These are phyloP conservation scores for Strigamia maritima DNA, from an alignment of 2,888 invertebrate genomes.

Conservation along the genomic window DNA sequence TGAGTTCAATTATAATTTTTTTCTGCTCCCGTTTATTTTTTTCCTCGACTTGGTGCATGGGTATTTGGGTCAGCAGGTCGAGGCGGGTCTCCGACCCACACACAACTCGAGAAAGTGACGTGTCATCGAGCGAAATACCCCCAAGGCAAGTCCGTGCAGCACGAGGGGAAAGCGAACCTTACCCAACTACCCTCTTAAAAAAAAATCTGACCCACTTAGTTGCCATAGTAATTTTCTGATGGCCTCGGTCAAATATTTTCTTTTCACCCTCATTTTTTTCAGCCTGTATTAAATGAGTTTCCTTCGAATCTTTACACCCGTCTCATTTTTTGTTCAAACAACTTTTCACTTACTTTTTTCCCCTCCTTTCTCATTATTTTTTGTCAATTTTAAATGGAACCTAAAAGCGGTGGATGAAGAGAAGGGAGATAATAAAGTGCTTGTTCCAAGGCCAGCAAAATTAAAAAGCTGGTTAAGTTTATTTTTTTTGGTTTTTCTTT, in stretches of 20 bases:
- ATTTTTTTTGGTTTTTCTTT: no score
- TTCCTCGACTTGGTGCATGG: no score
- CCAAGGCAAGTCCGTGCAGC: not conserved
- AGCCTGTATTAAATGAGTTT: no score
- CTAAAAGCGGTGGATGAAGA: not conserved
- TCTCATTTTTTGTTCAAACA: no score
- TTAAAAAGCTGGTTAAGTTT: not conserved
- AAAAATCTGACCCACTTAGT: not conserved
- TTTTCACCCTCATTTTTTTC: not conserved
- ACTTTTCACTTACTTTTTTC: not conserved
- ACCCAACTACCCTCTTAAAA: not conserved
- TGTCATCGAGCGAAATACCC: not conserved
- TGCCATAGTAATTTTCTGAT: not conserved
- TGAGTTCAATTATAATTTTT: conserved; percentile 54
- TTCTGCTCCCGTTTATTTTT: no score
- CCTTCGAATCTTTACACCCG: no score
- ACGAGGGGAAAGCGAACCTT: not conserved
- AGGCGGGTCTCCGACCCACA: no score
- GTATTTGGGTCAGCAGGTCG: no score
- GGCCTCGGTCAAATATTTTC: not conserved
- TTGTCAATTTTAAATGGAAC: not conserved
- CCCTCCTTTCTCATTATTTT: not conserved
- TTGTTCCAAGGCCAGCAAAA: not conserved
- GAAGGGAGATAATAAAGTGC: no score
- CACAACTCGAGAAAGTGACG: no score